Conservation (phyloP, 1,140 invertebrate genomes). For the Drosophila takahashii region DNA sequence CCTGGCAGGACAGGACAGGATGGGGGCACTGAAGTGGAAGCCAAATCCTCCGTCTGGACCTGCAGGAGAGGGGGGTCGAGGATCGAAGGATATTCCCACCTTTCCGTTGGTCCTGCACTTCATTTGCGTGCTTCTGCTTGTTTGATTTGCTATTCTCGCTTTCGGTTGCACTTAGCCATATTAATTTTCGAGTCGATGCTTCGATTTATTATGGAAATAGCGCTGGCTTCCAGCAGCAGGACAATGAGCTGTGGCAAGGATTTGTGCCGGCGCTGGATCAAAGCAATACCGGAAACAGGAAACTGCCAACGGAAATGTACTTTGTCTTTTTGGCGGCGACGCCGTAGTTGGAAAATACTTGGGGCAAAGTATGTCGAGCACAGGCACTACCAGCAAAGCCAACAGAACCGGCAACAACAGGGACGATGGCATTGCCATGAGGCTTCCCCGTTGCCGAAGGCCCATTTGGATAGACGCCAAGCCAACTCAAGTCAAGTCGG, state of each 20-base stretch:
- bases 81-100: slow-evolving; percentile 5
- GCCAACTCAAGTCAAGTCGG: slow-evolving; percentile 53
- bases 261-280: slow-evolving; percentile 47
- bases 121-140: slow-evolving; percentile 53
- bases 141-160: slow-evolving; percentile 63
- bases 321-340: slow-evolving; percentile 80
- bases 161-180: slow-evolving; percentile 63
- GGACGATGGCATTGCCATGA: slow-evolving; percentile 7
- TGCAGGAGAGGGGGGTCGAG: background rate
- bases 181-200: slow-evolving; percentile 66
- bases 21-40: background rate
- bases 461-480: slow-evolving; percentile 66
- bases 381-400: slow-evolving; percentile 47
- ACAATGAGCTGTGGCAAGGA: slow-evolving; percentile 39
- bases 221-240: slow-evolving; percentile 15
- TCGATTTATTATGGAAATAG: slow-evolving; percentile 43
- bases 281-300: slow-evolving; percentile 80
- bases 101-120: slow-evolving; percentile 24
- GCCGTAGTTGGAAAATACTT: slow-evolving; percentile 75
- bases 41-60: slow-evolving; percentile 11
- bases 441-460: slow-evolving; percentile 26
- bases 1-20: slow-evolving; percentile 3
- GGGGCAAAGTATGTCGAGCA: slow-evolving; percentile 75
- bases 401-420: slow-evolving; percentile 31
- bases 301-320: slow-evolving; percentile 81